phyloP scores from a whole-genome alignment of 2,888 invertebrate species.

The Apotomis capreana region DNA sequence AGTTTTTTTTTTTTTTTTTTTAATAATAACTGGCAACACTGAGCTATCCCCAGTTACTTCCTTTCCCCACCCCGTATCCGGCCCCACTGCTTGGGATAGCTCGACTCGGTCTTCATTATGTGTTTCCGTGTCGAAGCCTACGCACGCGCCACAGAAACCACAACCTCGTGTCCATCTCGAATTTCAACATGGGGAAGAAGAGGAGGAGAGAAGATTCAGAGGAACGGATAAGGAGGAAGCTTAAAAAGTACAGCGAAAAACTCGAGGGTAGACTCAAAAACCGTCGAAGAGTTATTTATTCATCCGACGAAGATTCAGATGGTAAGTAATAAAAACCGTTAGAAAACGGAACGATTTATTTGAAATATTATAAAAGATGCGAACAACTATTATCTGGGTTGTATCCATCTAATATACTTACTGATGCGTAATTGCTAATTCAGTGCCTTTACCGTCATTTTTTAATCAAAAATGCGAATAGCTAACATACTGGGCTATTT shows the following conservation, averaged over 20 bases:
- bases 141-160: not conserved
- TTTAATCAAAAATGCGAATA: not conserved
- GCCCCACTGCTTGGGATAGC: too few species aligned
- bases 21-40: too few species aligned
- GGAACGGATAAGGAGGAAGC: not conserved
- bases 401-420: not conserved
- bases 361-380: not conserved
- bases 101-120: not conserved
- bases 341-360: not conserved
- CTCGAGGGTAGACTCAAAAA: too few species aligned
- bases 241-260: too few species aligned
- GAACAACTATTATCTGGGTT: not conserved
- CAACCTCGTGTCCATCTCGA: not conserved
- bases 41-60: too few species aligned
- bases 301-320: not conserved
- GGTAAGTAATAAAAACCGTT: not conserved
- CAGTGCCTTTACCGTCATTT: not conserved
- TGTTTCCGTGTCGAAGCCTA: conserved; percentile 6
- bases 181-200: conserved; percentile 7
- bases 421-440: not conserved
- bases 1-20: too few species aligned
- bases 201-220: conserved; percentile 1
- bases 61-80: too few species aligned
- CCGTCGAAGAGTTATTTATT: too few species aligned
- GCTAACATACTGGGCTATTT: not conserved